Conservation (phyloP, 1,140 invertebrate species). For the Choristoneura fumiferana region DNA sequence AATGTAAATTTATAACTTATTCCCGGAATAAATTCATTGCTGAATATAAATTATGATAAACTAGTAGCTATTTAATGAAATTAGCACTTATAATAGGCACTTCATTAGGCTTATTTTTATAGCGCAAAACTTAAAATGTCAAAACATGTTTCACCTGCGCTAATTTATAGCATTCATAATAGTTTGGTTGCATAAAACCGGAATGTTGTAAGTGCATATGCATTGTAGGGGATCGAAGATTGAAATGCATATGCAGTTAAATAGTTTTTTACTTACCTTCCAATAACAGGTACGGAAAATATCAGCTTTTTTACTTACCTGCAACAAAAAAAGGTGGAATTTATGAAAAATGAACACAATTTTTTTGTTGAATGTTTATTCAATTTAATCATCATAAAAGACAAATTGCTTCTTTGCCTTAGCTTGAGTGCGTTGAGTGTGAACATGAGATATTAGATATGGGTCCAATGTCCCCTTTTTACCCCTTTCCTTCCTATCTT, state of each 20-base stretch:
- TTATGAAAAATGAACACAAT: not conserved
- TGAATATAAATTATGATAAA: no score
- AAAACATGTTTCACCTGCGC: conserved; percentile 3
- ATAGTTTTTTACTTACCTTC: conserved; percentile 2
- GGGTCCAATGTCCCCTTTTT: no score
- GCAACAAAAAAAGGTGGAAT: conserved; percentile 30
- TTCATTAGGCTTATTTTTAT: conserved; percentile 7
- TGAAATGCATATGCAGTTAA: conserved; percentile 19
- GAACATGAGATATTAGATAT: no score
- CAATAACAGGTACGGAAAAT: not conserved
- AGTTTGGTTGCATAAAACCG: no score
- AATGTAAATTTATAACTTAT: no score
- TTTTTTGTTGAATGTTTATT: not conserved
- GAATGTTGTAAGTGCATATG: conserved; percentile 30
- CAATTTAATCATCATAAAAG: conserved; percentile 8
- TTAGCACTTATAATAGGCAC: not conserved
- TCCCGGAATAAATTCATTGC: no score
- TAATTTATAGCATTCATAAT: conserved; percentile 15
- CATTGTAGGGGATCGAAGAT: no score
- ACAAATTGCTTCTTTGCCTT: not conserved
- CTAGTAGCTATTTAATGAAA: no score
- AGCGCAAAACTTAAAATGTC: not conserved
- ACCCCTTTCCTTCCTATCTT: no score
- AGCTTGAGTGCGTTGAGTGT: not conserved
- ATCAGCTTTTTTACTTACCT: conserved; percentile 32